Evolutionary conservation across 2,888 invertebrate genomes (phyloP), one percentile per base, ranked within the genome.

Genomic region (Prenolepis imparis): DNA sequence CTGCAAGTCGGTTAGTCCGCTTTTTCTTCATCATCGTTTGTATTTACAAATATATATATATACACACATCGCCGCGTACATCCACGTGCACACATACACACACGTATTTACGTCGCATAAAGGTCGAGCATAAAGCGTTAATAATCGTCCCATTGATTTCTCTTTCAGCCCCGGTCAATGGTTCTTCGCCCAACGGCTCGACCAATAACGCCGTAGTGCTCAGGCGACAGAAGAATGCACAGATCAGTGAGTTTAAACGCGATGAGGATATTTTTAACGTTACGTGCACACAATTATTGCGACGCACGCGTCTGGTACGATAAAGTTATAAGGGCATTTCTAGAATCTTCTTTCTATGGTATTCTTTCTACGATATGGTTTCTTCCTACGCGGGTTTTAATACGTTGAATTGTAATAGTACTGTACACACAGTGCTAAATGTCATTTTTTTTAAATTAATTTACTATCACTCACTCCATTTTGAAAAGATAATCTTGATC

Each of bases 191-290:
- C 75, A 90, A 89, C 82, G 90, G 86, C 80, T 86, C 91, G 70
- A 90, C 90, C 21, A 89, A 91, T 48, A 93, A 93, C 86, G 94
- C 92, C n/a, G 94, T 94, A 55, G 93, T 94, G 78, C 90, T 93
- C 63, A 92, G 94, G 88, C 93, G 94, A 75, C 94, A 92, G 88
- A 94, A 94, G 91, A 94, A 93, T 83, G 88, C 91, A 57, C 93
- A 93, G 75, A 90, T 92, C 82, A 92, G 94, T 94, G 90, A 93
- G 93, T 80, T 55, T 41, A 24, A 70, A 72, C 59, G 52, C 52
- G 78, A 78, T 70, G 78, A 72, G 24, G 81, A 64, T 75, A 75
- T 82, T 82, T 82, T 75, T 80, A 80, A 80, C 44, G 36, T 70
- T 80, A 80, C 57, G 21, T 57, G 68, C 57, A 52, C 52, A 52